These are phyloP conservation scores for Heterochromis multidens DNA, from an alignment of 2,113 vertebrate species.

Conservation along the genomic window DNA sequence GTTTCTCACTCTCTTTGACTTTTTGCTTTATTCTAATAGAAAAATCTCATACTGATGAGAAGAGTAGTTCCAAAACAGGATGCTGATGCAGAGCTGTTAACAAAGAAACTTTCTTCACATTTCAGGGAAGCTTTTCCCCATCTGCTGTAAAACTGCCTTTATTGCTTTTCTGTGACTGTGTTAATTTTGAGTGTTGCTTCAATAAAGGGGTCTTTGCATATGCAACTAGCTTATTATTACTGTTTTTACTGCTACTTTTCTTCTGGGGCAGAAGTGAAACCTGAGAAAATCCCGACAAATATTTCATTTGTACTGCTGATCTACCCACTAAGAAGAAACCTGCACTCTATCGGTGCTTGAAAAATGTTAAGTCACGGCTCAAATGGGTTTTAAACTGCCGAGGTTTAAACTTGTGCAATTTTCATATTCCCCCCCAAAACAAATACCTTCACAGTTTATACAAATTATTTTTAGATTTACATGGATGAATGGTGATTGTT, in stretches of 20 bases:
- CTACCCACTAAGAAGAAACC: slow-evolving; percentile 12
- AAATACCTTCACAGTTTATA: neutral
- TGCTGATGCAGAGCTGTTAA: neutral
- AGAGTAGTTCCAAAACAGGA: slow-evolving; percentile 20
- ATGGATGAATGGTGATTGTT: neutral
- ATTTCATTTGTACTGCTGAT: slow-evolving; percentile 2
- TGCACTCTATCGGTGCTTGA: slow-evolving; percentile 4
- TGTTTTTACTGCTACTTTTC: neutral
- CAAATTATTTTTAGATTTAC: neutral
- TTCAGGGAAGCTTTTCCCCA: neutral
- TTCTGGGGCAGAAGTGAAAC: neutral
- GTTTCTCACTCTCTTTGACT: slow-evolving; percentile 43
- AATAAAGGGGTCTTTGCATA: neutral
- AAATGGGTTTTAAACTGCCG: neutral
- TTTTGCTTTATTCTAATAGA: slow-evolving; percentile 41
- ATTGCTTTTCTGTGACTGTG: neutral
- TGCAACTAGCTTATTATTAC: neutral
- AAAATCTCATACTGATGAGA: slow-evolving; percentile 28
- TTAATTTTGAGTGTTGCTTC: slow-evolving; percentile 3
- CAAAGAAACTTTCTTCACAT: neutral
- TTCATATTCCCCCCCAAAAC: neutral
- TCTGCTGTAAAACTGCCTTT: neutral
- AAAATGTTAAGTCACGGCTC: slow-evolving; percentile 7
- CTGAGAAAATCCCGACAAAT: slow-evolving; percentile 4
- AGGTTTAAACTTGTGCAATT: neutral